Evolutionary conservation across 2,888 invertebrate species (phyloP), one percentile per base, ranked within the genome.

Genomic region (Eumacrocentrus americanus): DNA sequence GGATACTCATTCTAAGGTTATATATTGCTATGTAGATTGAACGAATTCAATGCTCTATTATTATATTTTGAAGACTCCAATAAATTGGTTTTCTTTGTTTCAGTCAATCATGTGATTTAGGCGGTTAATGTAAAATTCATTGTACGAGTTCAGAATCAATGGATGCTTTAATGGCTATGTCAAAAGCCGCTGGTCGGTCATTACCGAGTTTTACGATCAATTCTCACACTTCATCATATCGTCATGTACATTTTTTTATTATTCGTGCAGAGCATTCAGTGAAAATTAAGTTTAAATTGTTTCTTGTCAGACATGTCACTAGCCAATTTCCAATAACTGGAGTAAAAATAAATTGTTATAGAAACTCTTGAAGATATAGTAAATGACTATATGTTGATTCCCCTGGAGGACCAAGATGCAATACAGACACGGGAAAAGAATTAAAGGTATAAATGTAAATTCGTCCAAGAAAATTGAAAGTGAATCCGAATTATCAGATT

Each of bases 401-500:
- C 9, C 29, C n/a, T n/a, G n/a, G n/a, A n/a, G n/a, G 9, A 29
- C 4, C 9, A 29, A 29, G 29, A 29, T 29, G 9, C 4, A 29
- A 29, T 29, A 9, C 29, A n/a, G n/a, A n/a, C n/a, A n/a, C n/a
- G n/a, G n/a, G n/a, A n/a, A n/a, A n/a, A n/a, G n/a, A n/a, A n/a
- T n/a, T n/a, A n/a, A n/a, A n/a, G n/a, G n/a, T n/a, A n/a, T n/a
- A n/a, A n/a, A n/a, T n/a, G n/a, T n/a, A n/a, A n/a, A n/a, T n/a
- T n/a, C n/a, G 12, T 14, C 12, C 14, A 1, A 37, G 2, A 37
- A 37, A 37, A 37, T 37, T 37, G 37, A 37, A 11, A 12, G 2
- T 9, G 37, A 14, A 37, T 37, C n/a, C 50, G 11, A 50, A 16
- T 34, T 18, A 20, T 29, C 16, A 53, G 25, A 53, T 53, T 53